Evolutionary conservation across 2,113 vertebrate species (phyloP).

Genomic region (Hymenochirus boettgeri): DNA sequence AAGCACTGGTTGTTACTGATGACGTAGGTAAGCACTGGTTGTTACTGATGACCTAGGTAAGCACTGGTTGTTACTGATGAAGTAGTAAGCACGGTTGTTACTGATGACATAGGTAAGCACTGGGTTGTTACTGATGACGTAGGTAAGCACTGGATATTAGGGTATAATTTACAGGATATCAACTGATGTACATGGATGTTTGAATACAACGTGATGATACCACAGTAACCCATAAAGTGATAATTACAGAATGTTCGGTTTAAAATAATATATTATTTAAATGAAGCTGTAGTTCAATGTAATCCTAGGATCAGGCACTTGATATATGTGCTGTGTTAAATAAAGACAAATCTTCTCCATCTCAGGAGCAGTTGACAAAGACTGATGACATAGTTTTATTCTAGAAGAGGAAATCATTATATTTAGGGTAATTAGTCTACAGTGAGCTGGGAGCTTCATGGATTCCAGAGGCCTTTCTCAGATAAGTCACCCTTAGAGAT

Average conservation of each 20-base stretch:
- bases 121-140: too few relatives aligned
- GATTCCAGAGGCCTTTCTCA: not conserved
- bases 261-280: not conserved
- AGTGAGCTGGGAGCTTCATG: not conserved
- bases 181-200: not conserved
- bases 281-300: not conserved
- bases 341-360: not conserved
- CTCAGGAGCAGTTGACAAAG: not conserved
- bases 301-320: not conserved
- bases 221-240: not conserved
- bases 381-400: slow-evolving; percentile 1
- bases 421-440: slow-evolving; percentile 5
- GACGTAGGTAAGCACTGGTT: too few relatives aligned
- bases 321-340: not conserved
- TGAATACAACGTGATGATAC: not conserved
- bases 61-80: too few relatives aligned
- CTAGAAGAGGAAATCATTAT: not conserved
- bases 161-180: too few relatives aligned
- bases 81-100: too few relatives aligned
- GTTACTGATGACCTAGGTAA: too few relatives aligned
- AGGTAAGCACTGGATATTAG: too few relatives aligned
- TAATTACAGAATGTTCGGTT: not conserved
- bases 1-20: too few relatives aligned
- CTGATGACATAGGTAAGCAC: too few relatives aligned
- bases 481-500: too few relatives aligned